Base-by-base conservation (phyloP, 2,113 vertebrate species). In the Progne subis region DNA sequence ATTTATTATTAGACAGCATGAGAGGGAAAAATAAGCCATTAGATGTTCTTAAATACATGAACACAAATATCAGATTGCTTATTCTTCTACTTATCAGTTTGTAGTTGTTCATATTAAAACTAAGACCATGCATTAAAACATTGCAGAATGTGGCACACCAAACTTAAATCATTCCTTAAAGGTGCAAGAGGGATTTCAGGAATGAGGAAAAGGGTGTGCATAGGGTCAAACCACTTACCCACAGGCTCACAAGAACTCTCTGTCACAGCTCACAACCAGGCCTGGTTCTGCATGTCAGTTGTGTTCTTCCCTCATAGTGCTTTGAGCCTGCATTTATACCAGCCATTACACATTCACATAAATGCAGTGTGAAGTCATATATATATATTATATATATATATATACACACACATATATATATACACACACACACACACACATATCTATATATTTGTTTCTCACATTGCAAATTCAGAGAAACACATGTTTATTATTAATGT, bases 401-500 rank as follows among this genome's bases (percentile, higher is more conserved):
- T 37, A n/a, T n/a, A n/a, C n/a, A n/a, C n/a, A n/a, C n/a, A n/a
- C n/a, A n/a, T n/a, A n/a, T n/a, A n/a, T n/a, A n/a, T n/a, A n/a
- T n/a, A n/a, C n/a, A n/a, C n/a, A n/a, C n/a, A n/a, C n/a, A n/a
- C n/a, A n/a, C n/a, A n/a, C n/a, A n/a, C n/a, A 37, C 20, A 20
- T 25, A 26, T 37, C 7, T 41, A 41, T 49, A 31, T 67, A 67
- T 53, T 61, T 4, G 3, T 64, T 74, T 89, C 68, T 97, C 88
- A 83, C 44, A 75, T 71, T 81, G 56, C 68, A 14, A 70, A 95
- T 95, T 94, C 90, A 75, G 85, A 90, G 88, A 67, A 94, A 94
- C 72, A 77, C 86, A 82, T 0, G 1, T 86, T 96, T 86, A 79
- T 96, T 96, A 94, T 93, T 96, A 95, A 92, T 84, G 86, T 60